Conservation (phyloP, 23 tunicate genomes). For the Pegea sp. region DNA sequence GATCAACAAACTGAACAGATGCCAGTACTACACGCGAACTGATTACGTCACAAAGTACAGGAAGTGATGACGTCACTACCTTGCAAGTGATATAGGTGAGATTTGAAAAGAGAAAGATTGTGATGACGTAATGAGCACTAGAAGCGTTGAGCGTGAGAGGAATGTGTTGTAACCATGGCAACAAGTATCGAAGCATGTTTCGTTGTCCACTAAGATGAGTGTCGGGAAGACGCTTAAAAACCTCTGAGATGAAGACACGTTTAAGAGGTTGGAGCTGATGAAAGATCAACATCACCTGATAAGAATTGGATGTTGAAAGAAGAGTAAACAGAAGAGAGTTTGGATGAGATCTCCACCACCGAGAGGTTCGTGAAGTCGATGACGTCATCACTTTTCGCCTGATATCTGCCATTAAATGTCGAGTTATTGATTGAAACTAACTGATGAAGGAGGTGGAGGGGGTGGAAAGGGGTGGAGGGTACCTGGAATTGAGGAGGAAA, state of each 20-base stretch:
- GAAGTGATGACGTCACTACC: no score
- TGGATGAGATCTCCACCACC: no score
- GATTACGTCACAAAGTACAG: no score
- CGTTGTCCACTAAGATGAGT: constrained; percentile 28
- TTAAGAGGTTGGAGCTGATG: no score
- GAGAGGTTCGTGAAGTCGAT: no score
- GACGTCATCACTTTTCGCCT: not conserved
- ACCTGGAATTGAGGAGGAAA: constrained; percentile 25
- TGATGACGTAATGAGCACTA: not conserved
- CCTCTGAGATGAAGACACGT: constrained; percentile 4
- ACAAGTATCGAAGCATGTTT: constrained; percentile 34
- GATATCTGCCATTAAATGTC: not conserved
- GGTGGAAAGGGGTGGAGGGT: constrained; percentile 7
- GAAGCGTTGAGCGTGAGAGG: constrained; percentile 12
- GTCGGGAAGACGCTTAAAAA: constrained; percentile 36
- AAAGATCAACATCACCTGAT: no score
- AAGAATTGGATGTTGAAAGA: no score
- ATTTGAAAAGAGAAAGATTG: not conserved
- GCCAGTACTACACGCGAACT: no score
- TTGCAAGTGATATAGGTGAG: constrained; percentile 1
- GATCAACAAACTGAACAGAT: not conserved
- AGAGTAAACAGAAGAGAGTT: no score
- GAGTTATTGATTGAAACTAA: not conserved
- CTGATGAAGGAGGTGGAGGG: constrained; percentile 4
- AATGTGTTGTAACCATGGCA: constrained; percentile 56